Conservation (phyloP, 2,888 invertebrate genomes). For the Tiliacea aurago region DNA sequence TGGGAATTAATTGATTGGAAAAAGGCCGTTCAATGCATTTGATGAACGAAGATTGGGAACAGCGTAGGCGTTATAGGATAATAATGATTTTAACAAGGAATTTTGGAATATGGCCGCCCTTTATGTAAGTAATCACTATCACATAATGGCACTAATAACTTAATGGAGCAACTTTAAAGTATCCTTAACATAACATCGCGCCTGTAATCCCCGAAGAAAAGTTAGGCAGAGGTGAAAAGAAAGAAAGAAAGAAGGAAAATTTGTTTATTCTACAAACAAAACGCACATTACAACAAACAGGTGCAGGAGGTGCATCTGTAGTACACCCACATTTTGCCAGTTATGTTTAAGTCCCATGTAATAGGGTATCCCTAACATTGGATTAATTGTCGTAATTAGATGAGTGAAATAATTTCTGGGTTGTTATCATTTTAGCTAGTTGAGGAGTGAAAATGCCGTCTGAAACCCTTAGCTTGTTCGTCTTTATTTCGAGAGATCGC, state of each 20-base stretch:
- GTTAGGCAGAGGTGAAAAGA: no score
- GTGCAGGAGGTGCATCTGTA: no score
- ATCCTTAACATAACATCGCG: background rate
- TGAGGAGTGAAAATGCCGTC: background rate
- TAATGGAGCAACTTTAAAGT: slow-evolving; percentile 31
- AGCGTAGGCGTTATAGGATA: slow-evolving; percentile 68
- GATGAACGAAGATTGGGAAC: slow-evolving; percentile 73
- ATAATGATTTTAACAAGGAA: slow-evolving; percentile 63
- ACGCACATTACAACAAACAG: no score
- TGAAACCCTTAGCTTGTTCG: background rate
- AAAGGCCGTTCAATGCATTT: slow-evolving; percentile 76
- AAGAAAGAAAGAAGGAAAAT: no score
- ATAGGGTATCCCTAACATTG: background rate
- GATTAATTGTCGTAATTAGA: background rate
- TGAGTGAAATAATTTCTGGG: background rate
- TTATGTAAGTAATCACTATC: slow-evolving; percentile 48
- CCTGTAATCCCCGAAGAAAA: no score
- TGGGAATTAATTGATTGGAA: slow-evolving; percentile 85
- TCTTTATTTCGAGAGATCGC: background rate
- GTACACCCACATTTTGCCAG: no score
- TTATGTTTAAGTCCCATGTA: no score
- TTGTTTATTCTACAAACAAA: no score
- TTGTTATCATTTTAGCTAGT: background rate
- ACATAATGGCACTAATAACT: slow-evolving; percentile 25
- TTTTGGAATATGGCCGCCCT: slow-evolving; percentile 45